A percentile compares a stretch with the other conserved stretches of the same genome.
phyloP scores from a whole-genome alignment of 2,888 invertebrate species.

The Amorpha juglandis region DNA sequence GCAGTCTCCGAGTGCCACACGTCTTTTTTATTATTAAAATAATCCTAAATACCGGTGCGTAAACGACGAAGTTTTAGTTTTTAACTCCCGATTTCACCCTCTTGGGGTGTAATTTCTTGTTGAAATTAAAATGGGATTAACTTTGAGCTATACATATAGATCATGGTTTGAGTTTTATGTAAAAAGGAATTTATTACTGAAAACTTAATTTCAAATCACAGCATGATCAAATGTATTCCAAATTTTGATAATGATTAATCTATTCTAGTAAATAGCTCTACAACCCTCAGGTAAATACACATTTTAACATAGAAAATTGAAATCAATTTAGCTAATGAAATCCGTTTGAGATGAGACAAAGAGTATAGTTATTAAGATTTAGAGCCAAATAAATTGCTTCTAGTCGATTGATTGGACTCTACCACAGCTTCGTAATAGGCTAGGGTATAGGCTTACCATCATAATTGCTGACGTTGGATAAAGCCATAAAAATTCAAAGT shows the following conservation, averaged over 20 bases:
- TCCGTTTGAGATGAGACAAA: slow-evolving; percentile 6
- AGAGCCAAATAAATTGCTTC: slow-evolving; percentile 8
- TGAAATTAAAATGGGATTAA: too few relatives aligned
- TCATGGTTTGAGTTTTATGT: too few relatives aligned
- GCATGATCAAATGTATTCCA: too few relatives aligned
- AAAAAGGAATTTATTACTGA: too few relatives aligned
- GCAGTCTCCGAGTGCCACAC: too few relatives aligned
- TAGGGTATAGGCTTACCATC: not conserved
- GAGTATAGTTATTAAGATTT: not conserved
- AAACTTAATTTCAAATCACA: too few relatives aligned
- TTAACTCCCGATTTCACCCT: too few relatives aligned
- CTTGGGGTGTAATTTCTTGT: too few relatives aligned
- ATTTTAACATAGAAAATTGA: not conserved
- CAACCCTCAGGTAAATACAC: not conserved
- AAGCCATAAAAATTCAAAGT: not conserved
- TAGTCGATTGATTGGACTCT: not conserved
- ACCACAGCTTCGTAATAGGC: slow-evolving; percentile 9
- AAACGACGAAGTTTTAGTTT: too few relatives aligned
- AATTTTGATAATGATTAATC: not conserved
- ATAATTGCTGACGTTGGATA: not conserved
- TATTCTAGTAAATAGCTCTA: not conserved
- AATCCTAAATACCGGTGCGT: too few relatives aligned
- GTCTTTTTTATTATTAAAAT: too few relatives aligned
- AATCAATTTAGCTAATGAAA: slow-evolving; percentile 15
- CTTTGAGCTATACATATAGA: too few relatives aligned